Evolutionary conservation across 2,113 vertebrate genomes (phyloP).

Genomic region (Saiga tatarica): DNA sequence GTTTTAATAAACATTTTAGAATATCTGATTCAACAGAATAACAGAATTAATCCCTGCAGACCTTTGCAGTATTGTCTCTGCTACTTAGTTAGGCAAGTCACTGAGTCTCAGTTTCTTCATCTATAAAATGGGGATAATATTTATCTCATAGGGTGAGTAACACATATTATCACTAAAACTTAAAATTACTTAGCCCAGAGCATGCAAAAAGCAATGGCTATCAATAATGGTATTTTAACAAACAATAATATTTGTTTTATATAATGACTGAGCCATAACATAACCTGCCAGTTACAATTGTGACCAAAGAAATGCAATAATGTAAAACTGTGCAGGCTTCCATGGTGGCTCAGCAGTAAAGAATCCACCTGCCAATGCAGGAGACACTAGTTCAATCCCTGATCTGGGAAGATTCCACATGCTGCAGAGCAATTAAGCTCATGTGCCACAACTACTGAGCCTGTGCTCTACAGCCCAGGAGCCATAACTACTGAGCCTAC

Average conservation of each 20-base stretch:
- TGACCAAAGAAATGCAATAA: constrained; percentile 5
- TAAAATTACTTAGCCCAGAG: constrained; percentile 40
- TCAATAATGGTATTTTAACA: constrained; percentile 39
- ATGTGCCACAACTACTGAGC: background rate
- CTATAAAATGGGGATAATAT: constrained; percentile 37
- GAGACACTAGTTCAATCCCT: background rate
- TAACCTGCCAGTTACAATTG: constrained; percentile 35
- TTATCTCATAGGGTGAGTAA: background rate
- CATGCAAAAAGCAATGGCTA: background rate
- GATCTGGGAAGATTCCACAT: background rate
- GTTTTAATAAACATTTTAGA: constrained; percentile 24
- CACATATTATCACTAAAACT: constrained; percentile 23
- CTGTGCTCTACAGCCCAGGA: background rate
- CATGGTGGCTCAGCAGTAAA: background rate
- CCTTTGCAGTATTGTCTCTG: background rate
- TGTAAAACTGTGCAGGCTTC: constrained; percentile 15
- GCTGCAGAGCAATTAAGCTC: background rate
- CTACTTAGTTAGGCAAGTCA: background rate
- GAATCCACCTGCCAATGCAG: background rate
- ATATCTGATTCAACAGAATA: constrained; percentile 14
- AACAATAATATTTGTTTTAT: constrained; percentile 12
- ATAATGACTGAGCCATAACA: background rate
- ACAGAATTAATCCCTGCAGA: background rate
- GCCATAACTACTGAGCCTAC: background rate
- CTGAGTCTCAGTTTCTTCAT: constrained; percentile 28